Evolutionary conservation across 2,888 invertebrate genomes (phyloP).

Genomic region (Myopa testacea): DNA sequence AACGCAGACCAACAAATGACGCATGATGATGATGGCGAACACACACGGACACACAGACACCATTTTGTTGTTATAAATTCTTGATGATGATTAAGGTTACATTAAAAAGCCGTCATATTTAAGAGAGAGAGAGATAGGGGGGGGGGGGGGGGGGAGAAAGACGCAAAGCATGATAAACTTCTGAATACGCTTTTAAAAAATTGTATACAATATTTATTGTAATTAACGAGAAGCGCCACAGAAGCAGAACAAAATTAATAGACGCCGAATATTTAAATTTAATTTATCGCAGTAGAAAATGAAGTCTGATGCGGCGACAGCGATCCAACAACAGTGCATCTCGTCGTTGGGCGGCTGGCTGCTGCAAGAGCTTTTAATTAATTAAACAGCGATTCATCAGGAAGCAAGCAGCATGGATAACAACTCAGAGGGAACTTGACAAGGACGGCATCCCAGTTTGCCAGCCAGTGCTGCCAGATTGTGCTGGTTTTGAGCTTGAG

Average conservation of each 20-base stretch:
- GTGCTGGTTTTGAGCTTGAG: too few species aligned
- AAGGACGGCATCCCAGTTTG: not conserved
- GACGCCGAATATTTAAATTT: constrained; percentile 20
- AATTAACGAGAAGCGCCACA: constrained; percentile 25
- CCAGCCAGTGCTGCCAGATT: not conserved
- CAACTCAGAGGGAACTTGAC: not conserved
- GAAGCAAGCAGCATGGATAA: not conserved
- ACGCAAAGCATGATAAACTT: not conserved
- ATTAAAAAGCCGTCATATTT: constrained; percentile 14
- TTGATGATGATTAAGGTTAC: constrained; percentile 20
- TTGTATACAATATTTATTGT: not conserved
- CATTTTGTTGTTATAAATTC: not conserved
- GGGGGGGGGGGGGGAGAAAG: too few species aligned
- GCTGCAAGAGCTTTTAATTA: constrained; percentile 18
- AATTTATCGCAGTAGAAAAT: not conserved
- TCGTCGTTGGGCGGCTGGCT: not conserved
- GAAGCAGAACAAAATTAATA: not conserved
- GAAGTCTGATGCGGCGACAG: not conserved
- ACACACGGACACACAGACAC: not conserved
- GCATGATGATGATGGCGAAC: too few species aligned
- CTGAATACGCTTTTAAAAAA: constrained; percentile 16
- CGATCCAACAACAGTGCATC: not conserved
- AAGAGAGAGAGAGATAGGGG: not conserved
- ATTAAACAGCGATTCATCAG: constrained; percentile 25
- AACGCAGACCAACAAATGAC: not conserved